Evolutionary conservation across 2,888 invertebrate species (phyloP), one percentile per base, ranked within the genome.

Genomic region (Meloe dianella): DNA sequence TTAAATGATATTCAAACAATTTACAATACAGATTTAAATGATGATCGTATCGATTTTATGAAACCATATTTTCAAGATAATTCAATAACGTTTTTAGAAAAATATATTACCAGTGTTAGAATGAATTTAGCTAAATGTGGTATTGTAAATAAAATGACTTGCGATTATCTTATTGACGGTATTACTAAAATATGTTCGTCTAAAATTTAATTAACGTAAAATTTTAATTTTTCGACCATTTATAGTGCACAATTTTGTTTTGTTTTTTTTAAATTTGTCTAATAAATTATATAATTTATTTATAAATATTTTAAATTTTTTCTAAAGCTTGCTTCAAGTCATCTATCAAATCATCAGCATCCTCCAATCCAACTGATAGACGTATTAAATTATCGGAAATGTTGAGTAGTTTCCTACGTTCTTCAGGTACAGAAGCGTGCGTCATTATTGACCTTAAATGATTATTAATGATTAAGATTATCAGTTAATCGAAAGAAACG

Each of bases 321-420:
- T 88, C 88, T 10, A 98, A 86, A 8, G 97, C 97, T 81, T 92
- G 90, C 69, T 92, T 88, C 47, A 98, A 83, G 84, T 98, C 98
- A 10, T 86, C 85, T 61, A 97, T 87, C 61, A 98, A 86, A 85
- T 98, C 98, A 51, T 91, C 90, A 3, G 87, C 86, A 74, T 94
- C 92, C 85, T 98, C 98, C 32, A 98, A 84, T 4, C 98, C 98
- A 61, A 97, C 92, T 0, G 96, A 97, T 30, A 98, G 83, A 71
- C 98, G 88, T 63, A 98, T 88, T 27, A 98, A 86, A 41, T 91
- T 89, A 79, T 96, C 93, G 0, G 91, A 91, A 71, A 98, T 96
- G 14, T 94, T 94, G 30, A 96, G 86, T 69, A 85, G 85, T 29
- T 82, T 84, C 69, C 95, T 86, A 71, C 92, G 90, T 57, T 90